Evolutionary conservation across 2,888 invertebrate species (phyloP), one percentile per base, ranked within the genome.

Genomic region (Papilio protenor): DNA sequence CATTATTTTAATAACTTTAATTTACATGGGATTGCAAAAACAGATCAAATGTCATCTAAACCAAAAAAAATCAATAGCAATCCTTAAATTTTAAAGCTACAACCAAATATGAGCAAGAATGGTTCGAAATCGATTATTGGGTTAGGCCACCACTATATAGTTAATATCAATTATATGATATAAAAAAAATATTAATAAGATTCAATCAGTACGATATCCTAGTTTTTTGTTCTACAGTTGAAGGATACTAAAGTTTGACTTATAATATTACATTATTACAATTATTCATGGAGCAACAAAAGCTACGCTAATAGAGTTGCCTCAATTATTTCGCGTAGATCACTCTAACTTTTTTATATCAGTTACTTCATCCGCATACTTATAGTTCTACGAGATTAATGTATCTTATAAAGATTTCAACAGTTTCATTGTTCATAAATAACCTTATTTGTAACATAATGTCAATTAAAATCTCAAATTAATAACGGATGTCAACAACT

Each of bases 391-490:
- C 27, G 61, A 61, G 27, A 61, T 27, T 61, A 18, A 52, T 0
- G 16, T 52, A 18, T 66, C n/a, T n/a, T 66, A 66, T n/a, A 40
- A 66, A 66, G 6, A 66, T n/a, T 1, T 27, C 12, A 66, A 66
- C 40, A 40, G 40, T 18, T 66, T n/a, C 11, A 27, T 66, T 66
- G 40, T 66, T 66, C 40, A 66, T 66, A 66, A 66, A 66, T 18
- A n/a, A 66, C 2, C 8, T 8, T 33, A 18, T 16, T 11, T 14
- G 40, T n/a, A 10, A 40, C 33, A 40, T 40, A 40, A 66, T 66
- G 11, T 33, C n/a, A 40, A 10, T 64, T 33, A 1, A 40, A 66
- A n/a, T 40, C 40, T 66, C 66, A 40, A 66, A n/a, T n/a, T 40
- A 40, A 64, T 33, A 61, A 33, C 16, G 27, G 33, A 64, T 23